These are phyloP conservation scores for Penaeus indicus DNA, from an alignment of 1,140 invertebrate species.

Conservation along the genomic window DNA sequence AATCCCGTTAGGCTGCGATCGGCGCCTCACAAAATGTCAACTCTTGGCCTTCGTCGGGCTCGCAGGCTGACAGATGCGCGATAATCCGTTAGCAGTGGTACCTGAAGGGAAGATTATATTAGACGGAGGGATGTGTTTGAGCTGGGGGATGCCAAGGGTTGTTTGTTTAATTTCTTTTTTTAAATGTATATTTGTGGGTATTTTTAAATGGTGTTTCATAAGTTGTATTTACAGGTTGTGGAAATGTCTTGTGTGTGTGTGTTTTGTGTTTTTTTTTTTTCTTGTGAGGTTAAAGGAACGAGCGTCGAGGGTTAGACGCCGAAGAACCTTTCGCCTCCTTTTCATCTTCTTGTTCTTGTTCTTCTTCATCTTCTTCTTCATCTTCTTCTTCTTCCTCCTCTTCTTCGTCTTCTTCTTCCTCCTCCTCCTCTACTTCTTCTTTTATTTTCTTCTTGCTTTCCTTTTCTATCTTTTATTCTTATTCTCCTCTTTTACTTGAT, in stretches of 20 bases:
- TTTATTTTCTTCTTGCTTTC: background rate
- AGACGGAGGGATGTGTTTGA: no score
- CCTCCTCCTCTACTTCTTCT: background rate
- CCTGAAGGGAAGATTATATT: background rate
- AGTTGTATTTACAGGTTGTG: no score
- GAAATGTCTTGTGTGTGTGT: no score
- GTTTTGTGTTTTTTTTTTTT: background rate
- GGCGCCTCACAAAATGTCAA: conserved; percentile 49
- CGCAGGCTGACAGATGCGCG: conserved; percentile 23
- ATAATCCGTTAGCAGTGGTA: conserved; percentile 6
- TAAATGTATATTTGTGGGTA: no score
- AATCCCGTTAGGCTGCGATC: conserved; percentile 42
- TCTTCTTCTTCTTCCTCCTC: background rate
- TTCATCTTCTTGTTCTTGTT: background rate
- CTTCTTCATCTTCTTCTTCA: no score
- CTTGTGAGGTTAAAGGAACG: background rate
- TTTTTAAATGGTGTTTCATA: no score
- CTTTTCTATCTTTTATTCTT: background rate
- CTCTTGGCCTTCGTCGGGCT: conserved; percentile 31
- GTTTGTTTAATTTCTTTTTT: no score
- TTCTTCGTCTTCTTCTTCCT: no score
- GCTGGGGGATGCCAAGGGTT: no score
- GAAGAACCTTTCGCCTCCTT: conserved; percentile 8
- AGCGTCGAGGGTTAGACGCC: no score
- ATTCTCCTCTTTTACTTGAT: background rate